A percentile compares a stretch with the other conserved stretches of the same genome.
These are phyloP conservation scores for Pinna nobilis DNA, from an alignment of 1,140 invertebrate species.

Conservation along the genomic window DNA sequence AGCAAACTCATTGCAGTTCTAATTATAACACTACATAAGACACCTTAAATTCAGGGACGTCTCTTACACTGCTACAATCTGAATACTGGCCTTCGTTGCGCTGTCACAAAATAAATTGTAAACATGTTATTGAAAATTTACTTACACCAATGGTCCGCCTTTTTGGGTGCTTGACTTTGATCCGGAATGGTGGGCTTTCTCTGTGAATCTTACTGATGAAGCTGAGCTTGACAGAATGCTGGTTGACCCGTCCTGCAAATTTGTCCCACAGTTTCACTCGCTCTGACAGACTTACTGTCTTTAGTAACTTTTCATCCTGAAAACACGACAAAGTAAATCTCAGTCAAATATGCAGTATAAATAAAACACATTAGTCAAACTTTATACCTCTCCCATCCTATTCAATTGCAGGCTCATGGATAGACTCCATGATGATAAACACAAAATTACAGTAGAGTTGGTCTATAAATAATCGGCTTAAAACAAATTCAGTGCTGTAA, in stretches of 20 bases:
- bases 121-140: background rate
- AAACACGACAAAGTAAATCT: constrained; percentile 41
- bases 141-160: constrained; percentile 69
- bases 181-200: constrained; percentile 84
- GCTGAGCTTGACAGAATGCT: constrained; percentile 88
- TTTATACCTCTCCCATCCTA: background rate
- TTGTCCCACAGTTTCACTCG: constrained; percentile 90
- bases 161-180: constrained; percentile 70
- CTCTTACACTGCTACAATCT: background rate
- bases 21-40: background rate
- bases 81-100: background rate
- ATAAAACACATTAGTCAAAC: background rate
- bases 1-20: background rate
- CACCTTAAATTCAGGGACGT: background rate
- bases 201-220: constrained; percentile 88
- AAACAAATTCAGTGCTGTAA: too few relatives aligned
- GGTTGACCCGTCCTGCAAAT: constrained; percentile 86
- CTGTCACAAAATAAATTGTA: background rate
- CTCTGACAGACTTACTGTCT: constrained; percentile 87
- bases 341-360: background rate
- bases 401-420: too few relatives aligned
- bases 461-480: too few relatives aligned
- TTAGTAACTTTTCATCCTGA: constrained; percentile 88
- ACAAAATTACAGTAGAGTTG: too few relatives aligned
- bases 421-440: too few relatives aligned